Evolutionary conservation across 1,140 invertebrate species (phyloP), one percentile per base, ranked within the genome.

Genomic region (Triops cancriformis): DNA sequence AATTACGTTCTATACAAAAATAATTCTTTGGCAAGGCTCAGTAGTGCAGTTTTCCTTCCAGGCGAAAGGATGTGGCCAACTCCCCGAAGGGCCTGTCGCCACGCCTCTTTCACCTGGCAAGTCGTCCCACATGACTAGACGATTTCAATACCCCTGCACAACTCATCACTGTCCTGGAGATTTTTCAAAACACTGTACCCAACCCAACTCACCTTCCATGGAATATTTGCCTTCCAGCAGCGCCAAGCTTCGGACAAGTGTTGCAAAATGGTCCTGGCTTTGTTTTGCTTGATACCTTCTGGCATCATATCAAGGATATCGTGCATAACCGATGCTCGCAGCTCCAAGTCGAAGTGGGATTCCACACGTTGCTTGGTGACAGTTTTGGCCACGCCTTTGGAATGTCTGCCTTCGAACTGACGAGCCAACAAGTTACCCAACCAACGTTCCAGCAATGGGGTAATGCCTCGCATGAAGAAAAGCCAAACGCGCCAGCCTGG

Each of bases 251-350:
- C 98, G 78, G 95, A 98, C 42, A 99, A 87, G 89, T 99, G 98
- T 83, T 99, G 98, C 80, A 99, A 86, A 81, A 99, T 99, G 0
- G 98, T 99, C 80, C 97, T 89, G 0, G 98, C 98, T 85, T 99
- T 99, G 85, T 99, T 99, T 84, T 99, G 97, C 83, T 99, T 99
- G 81, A 99, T 99, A 80, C 98, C 98, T 87, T 99, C 98, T 0
- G 98, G 98, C 98, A 99, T 99, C 98, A 99, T 99, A 83, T 99
- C 98, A 1, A 99, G 91, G 82, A 99, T 99, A 83, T 99, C 98
- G 86, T 99, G 98, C 98, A 99, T 99, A 18, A 90, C 96, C 0
- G 96, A 98, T 51, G 96, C 96, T 81, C 98, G 88, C 79, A 99
- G 86, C 87, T 99, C 98, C 76, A 99, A 87, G 90, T 99, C 98